Percentiles rank a stretch among this genome's conserved stretches.
Conservation (phyloP, 2,797 vertebrate species). For the Podargus strigoides region DNA sequence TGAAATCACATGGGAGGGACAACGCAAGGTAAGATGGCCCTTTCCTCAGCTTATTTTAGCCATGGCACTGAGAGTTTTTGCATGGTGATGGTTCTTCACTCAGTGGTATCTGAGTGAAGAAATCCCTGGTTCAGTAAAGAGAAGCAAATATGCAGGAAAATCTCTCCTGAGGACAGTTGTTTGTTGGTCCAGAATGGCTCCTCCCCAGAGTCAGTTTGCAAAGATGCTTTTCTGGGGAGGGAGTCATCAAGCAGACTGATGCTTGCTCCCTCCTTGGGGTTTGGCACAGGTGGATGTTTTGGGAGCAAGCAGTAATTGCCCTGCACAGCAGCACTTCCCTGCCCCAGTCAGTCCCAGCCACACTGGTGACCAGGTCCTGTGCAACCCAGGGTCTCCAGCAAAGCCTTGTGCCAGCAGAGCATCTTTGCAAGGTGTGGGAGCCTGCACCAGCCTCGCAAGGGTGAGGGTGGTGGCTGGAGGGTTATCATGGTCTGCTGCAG, state of each 20-base stretch:
- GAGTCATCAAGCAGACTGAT: background rate
- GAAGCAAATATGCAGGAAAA: background rate
- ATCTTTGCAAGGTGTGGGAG: background rate
- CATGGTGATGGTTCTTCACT: background rate
- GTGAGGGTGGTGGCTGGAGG: background rate
- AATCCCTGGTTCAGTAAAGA: background rate
- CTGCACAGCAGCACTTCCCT: background rate
- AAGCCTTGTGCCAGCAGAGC: background rate
- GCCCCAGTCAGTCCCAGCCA: background rate
- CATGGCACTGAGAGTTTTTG: background rate
- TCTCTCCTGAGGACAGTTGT: background rate
- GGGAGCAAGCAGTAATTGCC: background rate
- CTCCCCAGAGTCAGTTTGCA: background rate
- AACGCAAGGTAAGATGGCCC: slow-evolving; percentile 85
- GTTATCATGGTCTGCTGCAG: rapidly evolving
- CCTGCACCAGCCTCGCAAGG: background rate
- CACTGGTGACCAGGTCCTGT: background rate
- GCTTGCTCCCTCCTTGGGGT: background rate
- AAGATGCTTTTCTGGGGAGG: background rate
- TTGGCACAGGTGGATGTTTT: rapidly evolving
- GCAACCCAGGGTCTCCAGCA: background rate
- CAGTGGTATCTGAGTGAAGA: background rate
- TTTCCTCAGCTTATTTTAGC: background rate
- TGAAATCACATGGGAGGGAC: slow-evolving; percentile 97
- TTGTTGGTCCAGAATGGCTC: background rate